Percentiles rank a stretch among this genome's conserved stretches.
Evolutionary conservation across 1,140 invertebrate genomes (phyloP).

Genomic region (Papilio polytes): DNA sequence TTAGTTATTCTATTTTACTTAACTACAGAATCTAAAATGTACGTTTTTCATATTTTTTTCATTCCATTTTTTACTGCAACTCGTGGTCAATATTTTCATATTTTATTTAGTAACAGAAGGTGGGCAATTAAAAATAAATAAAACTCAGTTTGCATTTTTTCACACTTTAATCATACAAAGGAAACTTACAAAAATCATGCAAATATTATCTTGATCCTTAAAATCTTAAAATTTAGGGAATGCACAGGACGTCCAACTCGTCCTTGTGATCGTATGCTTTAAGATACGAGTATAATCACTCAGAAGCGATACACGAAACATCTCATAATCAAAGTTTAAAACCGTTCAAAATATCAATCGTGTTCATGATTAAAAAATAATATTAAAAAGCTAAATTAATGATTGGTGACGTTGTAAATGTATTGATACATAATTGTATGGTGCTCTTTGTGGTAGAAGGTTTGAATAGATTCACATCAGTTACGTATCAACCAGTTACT

Average conservation of each 20-base stretch:
- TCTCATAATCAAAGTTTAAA: constrained; percentile 78
- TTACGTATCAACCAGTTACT: constrained; percentile 61
- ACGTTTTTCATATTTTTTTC: neutral
- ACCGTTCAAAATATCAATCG: constrained; percentile 69
- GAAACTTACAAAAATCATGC: constrained; percentile 70
- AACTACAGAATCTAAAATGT: no score
- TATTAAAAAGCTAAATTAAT: constrained; percentile 53
- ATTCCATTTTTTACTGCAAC: no score
- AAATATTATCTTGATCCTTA: constrained; percentile 52
- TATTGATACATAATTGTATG: constrained; percentile 70
- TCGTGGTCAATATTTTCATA: neutral
- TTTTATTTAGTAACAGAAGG: neutral
- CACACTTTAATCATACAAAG: constrained; percentile 69
- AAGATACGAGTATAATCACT: constrained; percentile 65
- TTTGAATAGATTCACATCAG: constrained; percentile 45
- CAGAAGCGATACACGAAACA: constrained; percentile 55
- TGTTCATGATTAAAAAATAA: constrained; percentile 80
- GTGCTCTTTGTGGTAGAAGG: constrained; percentile 43
- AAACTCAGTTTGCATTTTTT: constrained; percentile 42
- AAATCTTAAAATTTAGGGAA: constrained; percentile 50
- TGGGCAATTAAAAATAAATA: constrained; percentile 33
- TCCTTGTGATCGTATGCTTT: constrained; percentile 43
- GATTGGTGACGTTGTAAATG: constrained; percentile 54
- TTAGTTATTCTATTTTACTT: no score
- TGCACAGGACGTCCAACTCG: constrained; percentile 53